phyloP scores from a whole-genome alignment of 2,113 vertebrate genomes.

The Callocephalon fimbriatum region DNA sequence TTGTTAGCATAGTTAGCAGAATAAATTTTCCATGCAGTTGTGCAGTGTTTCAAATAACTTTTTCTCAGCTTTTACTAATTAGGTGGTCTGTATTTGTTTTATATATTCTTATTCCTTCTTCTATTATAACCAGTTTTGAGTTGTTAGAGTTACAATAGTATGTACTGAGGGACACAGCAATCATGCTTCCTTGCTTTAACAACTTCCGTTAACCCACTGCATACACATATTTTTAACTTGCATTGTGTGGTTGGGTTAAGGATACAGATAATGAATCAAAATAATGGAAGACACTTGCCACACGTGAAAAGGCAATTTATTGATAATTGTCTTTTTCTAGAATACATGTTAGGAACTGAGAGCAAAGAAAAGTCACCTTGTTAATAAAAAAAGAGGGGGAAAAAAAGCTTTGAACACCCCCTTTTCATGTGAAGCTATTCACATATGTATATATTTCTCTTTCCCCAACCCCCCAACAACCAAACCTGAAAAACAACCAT shows the following conservation, averaged over 20 bases:
- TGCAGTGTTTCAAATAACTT: background rate
- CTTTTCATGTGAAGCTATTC: background rate
- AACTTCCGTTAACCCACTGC: background rate
- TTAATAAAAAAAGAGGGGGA: accelerated
- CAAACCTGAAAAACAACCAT: background rate
- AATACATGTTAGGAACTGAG: background rate
- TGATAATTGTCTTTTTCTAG: background rate
- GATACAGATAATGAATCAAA: background rate
- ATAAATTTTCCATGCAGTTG: background rate
- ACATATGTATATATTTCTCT: background rate
- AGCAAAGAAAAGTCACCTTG: accelerated
- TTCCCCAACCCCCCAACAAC: background rate
- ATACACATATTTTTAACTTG: background rate
- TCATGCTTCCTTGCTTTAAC: background rate
- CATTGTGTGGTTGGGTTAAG: background rate
- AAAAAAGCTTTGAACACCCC: accelerated
- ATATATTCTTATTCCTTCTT: background rate
- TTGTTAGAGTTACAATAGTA: background rate
- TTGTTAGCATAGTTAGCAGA: background rate
- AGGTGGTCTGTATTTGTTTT: background rate
- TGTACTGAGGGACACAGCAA: background rate
- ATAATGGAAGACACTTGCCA: background rate
- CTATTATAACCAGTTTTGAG: background rate
- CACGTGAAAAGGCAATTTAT: background rate
- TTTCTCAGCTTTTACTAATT: background rate